Evolutionary conservation across 2,113 vertebrate species (phyloP), one percentile per base, ranked within the genome.

Genomic region (Oostethus manadensis): DNA sequence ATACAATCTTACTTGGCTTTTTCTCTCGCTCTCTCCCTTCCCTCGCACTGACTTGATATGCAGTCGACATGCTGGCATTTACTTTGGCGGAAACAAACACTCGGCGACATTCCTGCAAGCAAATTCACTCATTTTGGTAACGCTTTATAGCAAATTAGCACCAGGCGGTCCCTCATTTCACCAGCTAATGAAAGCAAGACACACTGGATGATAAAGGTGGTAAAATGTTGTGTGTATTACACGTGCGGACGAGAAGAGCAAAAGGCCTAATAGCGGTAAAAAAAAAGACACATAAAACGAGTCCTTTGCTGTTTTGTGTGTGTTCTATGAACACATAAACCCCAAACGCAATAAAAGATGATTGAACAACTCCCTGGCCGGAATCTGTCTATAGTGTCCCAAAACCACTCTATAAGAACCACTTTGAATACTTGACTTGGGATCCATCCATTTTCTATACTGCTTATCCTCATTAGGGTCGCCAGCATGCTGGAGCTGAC

Each of bases 1-100:
- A 68, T 67, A 64, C 48, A 70, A 57, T 58, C 48, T 38, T 44
- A 47, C 10, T 0, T 23, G 15, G 53, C 22, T 51, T 11, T 45
- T 14, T 21, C 15, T 18, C 55, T 43, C n/a, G 54, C 8, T 15
- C 9, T 53, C 16, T 45, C 5, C 50, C 9, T 38, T 70, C 50
- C 53, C 17, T 45, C 16, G 13, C 20, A 65, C 40, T 33, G 16
- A 4, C 50, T 61, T 53, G 20, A 54, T 26, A 63, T 62, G 38
- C 16, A 26, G 56, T 29, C 10, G 44, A 35, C 58, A 51, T 61
- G 59, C 55, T 45, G 40, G 64, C 51, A 60, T 48, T 22, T 10
- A 17, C 35, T 35, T 6, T 50, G n/a, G 13, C 20, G 33, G 48
- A 22, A 49, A 58, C 20, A 21, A 40, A 16, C 14, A 56, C 33